These are phyloP conservation scores for Drosophila monieri DNA, from an alignment of 2,888 invertebrate genomes.

Conservation along the genomic window DNA sequence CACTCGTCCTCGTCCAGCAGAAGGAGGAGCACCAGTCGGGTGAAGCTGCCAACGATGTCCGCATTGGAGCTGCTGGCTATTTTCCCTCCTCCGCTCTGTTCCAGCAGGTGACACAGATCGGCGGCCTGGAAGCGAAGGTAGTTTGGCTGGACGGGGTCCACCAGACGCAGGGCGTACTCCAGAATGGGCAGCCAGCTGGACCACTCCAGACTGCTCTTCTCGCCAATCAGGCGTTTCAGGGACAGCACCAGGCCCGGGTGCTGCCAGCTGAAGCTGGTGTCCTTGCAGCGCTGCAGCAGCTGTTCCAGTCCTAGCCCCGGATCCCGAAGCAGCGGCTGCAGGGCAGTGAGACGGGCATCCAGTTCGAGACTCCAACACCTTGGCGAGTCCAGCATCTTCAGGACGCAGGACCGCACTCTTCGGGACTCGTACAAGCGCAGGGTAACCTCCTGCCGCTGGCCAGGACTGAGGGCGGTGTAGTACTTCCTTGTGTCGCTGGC, in stretches of 20 bases:
- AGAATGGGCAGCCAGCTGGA: constrained; percentile 61
- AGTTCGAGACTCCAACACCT: constrained; percentile 62
- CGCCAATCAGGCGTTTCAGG: constrained; percentile 64
- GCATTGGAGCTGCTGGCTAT: constrained; percentile 21
- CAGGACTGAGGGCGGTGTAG: constrained; percentile 47
- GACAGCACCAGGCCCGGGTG: constrained; percentile 76
- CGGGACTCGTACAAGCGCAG: constrained; percentile 17
- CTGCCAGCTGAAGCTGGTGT: constrained; percentile 40
- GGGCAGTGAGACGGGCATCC: constrained; percentile 67
- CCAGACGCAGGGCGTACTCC: constrained; percentile 66
- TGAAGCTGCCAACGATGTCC: constrained; percentile 66
- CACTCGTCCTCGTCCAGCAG: too few species aligned
- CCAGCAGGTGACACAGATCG: constrained; percentile 30
- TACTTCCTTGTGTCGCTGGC: constrained; percentile 58
- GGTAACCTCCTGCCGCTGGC: constrained; percentile 45
- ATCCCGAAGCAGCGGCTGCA: constrained; percentile 60
- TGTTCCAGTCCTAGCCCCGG: constrained; percentile 49
- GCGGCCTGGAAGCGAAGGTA: constrained; percentile 77
- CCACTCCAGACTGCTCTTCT: constrained; percentile 45
- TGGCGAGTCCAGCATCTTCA: constrained; percentile 24
- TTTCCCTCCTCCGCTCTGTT: constrained; percentile 36
- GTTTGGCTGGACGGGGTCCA: constrained; percentile 65
- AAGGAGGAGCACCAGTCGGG: too few species aligned
- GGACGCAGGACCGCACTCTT: neutral
- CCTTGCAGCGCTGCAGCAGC: constrained; percentile 58